Conservation (phyloP, 1,140 invertebrate species). For the Thereuonema tuberculata region DNA sequence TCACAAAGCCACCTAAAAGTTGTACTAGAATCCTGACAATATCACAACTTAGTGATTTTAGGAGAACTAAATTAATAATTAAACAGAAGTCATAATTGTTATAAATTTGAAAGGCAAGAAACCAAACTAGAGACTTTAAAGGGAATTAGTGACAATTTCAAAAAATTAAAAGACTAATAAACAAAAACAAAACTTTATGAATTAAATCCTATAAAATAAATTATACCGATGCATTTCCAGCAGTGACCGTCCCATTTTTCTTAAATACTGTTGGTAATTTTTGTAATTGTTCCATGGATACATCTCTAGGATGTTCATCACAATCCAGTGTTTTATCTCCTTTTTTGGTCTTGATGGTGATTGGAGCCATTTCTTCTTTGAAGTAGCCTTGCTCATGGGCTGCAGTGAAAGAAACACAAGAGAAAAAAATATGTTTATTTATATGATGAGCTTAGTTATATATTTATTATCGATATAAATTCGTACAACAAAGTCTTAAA, state of each 20-base stretch:
- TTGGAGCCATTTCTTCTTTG: conserved; percentile 75
- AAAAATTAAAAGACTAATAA: neutral
- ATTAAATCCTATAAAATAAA: neutral
- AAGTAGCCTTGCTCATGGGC: conserved; percentile 78
- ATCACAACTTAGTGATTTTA: too few species aligned
- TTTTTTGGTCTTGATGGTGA: conserved; percentile 69
- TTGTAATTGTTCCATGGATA: conserved; percentile 65
- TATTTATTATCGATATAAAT: neutral
- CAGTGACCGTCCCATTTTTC: conserved; percentile 89
- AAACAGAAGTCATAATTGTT: neutral
- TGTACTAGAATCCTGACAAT: too few species aligned
- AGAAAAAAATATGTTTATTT: too few species aligned
- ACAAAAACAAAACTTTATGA: neutral
- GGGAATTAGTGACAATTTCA: neutral
- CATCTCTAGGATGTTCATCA: conserved; percentile 91
- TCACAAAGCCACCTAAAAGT: too few species aligned
- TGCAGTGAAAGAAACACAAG: conserved; percentile 30
- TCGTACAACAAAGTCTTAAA: too few species aligned
- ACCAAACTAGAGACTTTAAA: neutral
- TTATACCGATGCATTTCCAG: conserved; percentile 83
- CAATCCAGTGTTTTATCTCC: conserved; percentile 59
- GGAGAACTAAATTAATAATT: too few species aligned
- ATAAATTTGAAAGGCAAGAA: neutral
- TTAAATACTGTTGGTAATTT: conserved; percentile 83
- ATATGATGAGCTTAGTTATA: too few species aligned